A percentile compares a stretch with the other conserved stretches of the same genome.
Conservation (phyloP, 23 tunicate species). For the Ciona savignyi region DNA sequence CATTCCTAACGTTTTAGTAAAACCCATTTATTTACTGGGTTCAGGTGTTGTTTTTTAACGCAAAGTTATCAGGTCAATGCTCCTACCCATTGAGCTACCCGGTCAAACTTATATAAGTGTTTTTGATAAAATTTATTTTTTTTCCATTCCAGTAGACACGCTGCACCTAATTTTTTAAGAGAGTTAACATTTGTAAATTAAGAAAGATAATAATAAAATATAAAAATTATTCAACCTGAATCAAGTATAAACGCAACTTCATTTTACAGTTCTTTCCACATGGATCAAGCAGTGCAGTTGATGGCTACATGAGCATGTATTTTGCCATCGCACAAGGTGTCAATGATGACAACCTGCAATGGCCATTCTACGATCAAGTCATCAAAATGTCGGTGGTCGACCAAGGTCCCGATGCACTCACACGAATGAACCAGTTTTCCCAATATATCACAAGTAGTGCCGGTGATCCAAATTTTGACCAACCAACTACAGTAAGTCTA, state of each 20-base stretch:
- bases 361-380: slow-evolving; percentile 78
- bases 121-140: too few species aligned
- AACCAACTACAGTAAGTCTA: slow-evolving; percentile 49
- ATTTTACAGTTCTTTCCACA: slow-evolving; percentile 51
- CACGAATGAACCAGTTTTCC: slow-evolving; percentile 34
- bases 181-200: not conserved
- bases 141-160: too few species aligned
- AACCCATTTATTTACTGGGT: too few species aligned
- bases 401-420: slow-evolving; percentile 49
- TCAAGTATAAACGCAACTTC: not conserved
- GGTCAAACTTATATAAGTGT: too few species aligned
- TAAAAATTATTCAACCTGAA: not conserved
- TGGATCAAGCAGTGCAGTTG: slow-evolving; percentile 33
- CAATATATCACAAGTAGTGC: slow-evolving; percentile 35
- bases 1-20: too few species aligned
- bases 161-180: not conserved
- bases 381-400: slow-evolving; percentile 56
- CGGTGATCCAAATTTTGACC: slow-evolving; percentile 46
- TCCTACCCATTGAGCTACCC: too few species aligned
- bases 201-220: too few species aligned
- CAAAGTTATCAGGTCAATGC: too few species aligned
- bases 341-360: slow-evolving; percentile 61
- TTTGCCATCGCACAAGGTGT: slow-evolving; percentile 57
- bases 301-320: slow-evolving; percentile 69
- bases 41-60: not conserved